Evolutionary conservation across 2,797 vertebrate genomes (phyloP).

Genomic region (Synanceia verrucosa): DNA sequence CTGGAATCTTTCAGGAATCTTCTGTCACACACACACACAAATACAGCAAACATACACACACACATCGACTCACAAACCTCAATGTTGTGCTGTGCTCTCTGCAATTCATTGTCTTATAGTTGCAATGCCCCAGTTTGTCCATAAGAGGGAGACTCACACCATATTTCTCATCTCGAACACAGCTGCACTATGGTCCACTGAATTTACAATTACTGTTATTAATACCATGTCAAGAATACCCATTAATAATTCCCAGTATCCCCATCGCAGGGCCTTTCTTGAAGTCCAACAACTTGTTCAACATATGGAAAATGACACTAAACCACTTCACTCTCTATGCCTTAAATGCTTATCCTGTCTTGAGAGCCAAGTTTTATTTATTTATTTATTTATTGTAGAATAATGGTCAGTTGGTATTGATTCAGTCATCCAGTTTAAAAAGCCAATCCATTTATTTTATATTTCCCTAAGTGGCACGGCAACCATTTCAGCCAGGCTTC

Average conservation of each 20-base stretch:
- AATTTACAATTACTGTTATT: background rate
- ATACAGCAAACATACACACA: background rate
- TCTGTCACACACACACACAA: background rate
- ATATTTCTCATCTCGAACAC: constrained; percentile 3
- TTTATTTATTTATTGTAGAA: constrained; percentile 2
- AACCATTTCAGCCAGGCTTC: constrained; percentile 30
- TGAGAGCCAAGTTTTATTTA: constrained; percentile 4
- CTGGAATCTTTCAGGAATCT: background rate
- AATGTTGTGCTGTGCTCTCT: background rate
- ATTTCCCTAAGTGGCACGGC: constrained; percentile 38
- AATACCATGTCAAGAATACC: background rate
- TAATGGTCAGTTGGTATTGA: constrained; percentile 52
- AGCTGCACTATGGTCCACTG: background rate
- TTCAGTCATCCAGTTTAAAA: constrained; percentile 36
- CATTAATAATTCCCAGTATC: background rate
- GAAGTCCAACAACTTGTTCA: background rate
- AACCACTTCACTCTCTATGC: background rate
- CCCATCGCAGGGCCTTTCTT: background rate
- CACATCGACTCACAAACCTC: background rate
- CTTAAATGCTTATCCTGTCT: constrained; percentile 2
- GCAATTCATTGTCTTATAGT: background rate
- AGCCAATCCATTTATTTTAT: constrained; percentile 58
- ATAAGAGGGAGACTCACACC: constrained; percentile 66
- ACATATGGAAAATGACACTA: background rate
- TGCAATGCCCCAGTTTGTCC: constrained; percentile 51